Evolutionary conservation across 2,113 vertebrate species (phyloP).

Genomic region (Alectura lathami): DNA sequence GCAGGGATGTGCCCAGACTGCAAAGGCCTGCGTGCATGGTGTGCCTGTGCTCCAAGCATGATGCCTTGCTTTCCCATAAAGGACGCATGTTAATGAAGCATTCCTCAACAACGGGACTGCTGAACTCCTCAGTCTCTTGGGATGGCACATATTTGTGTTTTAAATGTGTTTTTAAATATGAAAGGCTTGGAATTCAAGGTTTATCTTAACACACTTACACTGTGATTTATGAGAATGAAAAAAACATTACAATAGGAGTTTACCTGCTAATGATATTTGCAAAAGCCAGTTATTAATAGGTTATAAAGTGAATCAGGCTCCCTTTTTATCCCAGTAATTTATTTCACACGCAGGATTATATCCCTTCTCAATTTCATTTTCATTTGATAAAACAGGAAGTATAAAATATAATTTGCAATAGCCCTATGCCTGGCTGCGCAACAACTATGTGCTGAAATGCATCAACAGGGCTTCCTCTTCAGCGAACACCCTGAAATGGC

Average conservation of each 20-base stretch:
- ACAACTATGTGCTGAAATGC: constrained; percentile 33
- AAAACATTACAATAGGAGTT: constrained; percentile 38
- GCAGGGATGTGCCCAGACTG: neutral
- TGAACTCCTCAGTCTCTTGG: neutral
- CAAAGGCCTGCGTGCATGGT: neutral
- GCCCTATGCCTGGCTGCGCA: neutral
- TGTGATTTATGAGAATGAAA: constrained; percentile 34
- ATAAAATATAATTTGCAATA: constrained; percentile 34
- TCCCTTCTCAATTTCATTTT: constrained; percentile 58
- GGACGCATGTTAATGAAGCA: neutral
- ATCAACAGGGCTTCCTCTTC: constrained; percentile 20
- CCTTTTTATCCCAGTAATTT: constrained; percentile 37
- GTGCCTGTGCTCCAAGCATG: neutral
- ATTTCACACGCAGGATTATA: constrained; percentile 16
- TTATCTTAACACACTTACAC: constrained; percentile 18
- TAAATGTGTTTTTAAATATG: neutral
- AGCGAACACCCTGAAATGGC: neutral
- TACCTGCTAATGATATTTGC: constrained; percentile 51
- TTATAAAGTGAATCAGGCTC: constrained; percentile 26
- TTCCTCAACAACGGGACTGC: neutral
- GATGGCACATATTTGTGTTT: neutral
- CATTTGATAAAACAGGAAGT: constrained; percentile 55
- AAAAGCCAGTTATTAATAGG: constrained; percentile 39
- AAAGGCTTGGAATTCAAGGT: constrained; percentile 7
- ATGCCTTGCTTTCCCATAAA: neutral